A percentile compares a stretch with the other conserved stretches of the same genome.
Evolutionary conservation across 2,113 vertebrate genomes (phyloP).

Genomic region (Pygoscelis adeliae): DNA sequence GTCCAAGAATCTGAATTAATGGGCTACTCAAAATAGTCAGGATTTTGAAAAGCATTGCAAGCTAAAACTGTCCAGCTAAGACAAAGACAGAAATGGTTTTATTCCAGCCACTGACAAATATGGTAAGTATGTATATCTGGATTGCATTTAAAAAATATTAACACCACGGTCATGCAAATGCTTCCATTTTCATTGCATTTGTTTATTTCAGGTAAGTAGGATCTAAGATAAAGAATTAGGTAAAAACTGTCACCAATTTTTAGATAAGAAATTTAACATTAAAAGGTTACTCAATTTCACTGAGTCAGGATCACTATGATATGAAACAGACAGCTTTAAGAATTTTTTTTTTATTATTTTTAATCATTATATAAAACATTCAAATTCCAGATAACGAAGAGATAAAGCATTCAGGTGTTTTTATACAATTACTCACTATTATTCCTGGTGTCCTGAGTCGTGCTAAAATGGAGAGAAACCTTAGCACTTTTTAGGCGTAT

Average conservation of each 20-base stretch:
- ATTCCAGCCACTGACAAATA: neutral
- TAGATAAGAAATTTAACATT: neutral
- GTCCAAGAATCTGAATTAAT: neutral
- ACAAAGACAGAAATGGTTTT: neutral
- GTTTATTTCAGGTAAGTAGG: neutral
- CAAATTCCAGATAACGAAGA: neutral
- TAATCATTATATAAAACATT: neutral
- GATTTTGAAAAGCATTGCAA: neutral
- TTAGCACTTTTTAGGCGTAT: slow-evolving; percentile 90
- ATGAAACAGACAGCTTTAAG: neutral
- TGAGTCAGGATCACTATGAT: neutral
- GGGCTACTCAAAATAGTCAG: neutral
- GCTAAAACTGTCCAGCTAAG: neutral
- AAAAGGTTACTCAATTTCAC: neutral
- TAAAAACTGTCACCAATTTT: neutral
- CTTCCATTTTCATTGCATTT: neutral
- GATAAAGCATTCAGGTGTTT: neutral
- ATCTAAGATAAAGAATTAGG: neutral
- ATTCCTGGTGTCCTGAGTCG: slow-evolving; percentile 62
- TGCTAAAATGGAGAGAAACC: slow-evolving; percentile 85
- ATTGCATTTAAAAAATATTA: neutral
- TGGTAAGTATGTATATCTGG: neutral
- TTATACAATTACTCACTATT: slow-evolving; percentile 73
- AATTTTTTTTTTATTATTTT: no score
- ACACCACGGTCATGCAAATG: neutral